Evolutionary conservation across 2,113 vertebrate species (phyloP).

Genomic region (Channa argus): DNA sequence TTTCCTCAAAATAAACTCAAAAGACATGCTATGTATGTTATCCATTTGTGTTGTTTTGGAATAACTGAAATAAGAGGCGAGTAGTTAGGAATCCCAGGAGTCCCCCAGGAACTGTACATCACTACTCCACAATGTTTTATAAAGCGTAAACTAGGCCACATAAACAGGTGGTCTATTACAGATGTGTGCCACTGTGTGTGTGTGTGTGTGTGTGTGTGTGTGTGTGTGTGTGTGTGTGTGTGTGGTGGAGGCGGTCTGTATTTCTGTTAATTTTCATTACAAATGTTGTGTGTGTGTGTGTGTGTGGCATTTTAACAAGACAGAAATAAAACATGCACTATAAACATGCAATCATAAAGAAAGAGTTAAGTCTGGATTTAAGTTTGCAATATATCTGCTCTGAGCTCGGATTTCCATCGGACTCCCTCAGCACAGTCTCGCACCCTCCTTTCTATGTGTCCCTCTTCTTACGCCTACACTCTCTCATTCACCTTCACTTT

Average conservation of each 20-base stretch:
- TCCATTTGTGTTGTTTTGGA: constrained; percentile 45
- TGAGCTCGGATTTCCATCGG: neutral
- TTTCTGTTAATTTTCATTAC: constrained; percentile 12
- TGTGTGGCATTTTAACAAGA: neutral
- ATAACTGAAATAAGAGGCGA: constrained; percentile 42
- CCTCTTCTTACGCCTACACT: neutral
- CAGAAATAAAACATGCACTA: neutral
- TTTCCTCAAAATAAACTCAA: constrained; percentile 40
- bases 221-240: neutral
- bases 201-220: neutral
- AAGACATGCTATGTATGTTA: constrained; percentile 3
- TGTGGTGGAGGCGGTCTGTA: neutral
- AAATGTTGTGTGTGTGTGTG: constrained; percentile 1
- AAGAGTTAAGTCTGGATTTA: no score
- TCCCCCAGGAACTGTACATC: constrained; percentile 35
- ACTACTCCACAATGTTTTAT: constrained; percentile 22
- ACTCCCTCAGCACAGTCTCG: neutral
- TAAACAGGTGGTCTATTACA: constrained; percentile 72
- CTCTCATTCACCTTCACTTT: neutral
- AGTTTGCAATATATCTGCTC: no score
- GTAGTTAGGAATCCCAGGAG: constrained; percentile 40
- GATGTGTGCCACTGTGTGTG: constrained; percentile 25
- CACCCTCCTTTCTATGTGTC: neutral
- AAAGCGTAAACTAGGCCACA: constrained; percentile 58
- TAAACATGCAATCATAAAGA: no score